These are phyloP conservation scores for Telmatochromis sp. DNA, from an alignment of 2,113 vertebrate genomes.

Conservation along the genomic window DNA sequence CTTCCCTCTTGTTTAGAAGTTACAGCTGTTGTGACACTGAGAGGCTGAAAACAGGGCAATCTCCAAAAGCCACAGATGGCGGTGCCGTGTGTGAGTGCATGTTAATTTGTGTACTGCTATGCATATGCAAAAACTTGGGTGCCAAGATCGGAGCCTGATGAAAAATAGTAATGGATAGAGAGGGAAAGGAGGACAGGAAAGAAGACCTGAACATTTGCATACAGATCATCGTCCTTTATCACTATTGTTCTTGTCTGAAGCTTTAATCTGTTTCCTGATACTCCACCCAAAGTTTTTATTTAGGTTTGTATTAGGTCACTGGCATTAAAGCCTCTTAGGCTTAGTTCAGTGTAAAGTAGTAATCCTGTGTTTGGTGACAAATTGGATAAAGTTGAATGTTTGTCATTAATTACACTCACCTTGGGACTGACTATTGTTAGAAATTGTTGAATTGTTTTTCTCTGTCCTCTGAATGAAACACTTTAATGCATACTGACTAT, in stretches of 20 bases:
- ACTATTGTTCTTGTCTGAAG: neutral
- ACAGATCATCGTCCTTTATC: neutral
- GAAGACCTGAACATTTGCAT: neutral
- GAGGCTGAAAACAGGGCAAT: constrained; percentile 2
- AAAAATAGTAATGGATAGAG: neutral
- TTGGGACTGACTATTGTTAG: neutral
- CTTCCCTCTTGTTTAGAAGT: neutral
- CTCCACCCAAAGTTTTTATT: neutral
- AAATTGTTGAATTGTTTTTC: neutral
- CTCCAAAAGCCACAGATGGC: constrained; percentile 17
- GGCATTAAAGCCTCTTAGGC: neutral
- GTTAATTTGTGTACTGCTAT: neutral
- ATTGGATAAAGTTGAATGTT: neutral
- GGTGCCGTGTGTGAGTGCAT: neutral
- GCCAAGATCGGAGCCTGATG: neutral
- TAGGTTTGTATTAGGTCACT: neutral
- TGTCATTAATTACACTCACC: neutral
- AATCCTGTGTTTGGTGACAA: neutral
- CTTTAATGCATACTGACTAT: neutral
- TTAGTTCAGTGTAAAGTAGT: neutral
- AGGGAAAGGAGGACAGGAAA: neutral
- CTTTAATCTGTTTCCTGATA: neutral
- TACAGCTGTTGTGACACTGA: constrained; percentile 11
- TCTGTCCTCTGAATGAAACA: neutral
- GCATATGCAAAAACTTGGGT: neutral